phyloP scores from a whole-genome alignment of 1,140 invertebrate genomes.

The Penaeus vannamei region DNA sequence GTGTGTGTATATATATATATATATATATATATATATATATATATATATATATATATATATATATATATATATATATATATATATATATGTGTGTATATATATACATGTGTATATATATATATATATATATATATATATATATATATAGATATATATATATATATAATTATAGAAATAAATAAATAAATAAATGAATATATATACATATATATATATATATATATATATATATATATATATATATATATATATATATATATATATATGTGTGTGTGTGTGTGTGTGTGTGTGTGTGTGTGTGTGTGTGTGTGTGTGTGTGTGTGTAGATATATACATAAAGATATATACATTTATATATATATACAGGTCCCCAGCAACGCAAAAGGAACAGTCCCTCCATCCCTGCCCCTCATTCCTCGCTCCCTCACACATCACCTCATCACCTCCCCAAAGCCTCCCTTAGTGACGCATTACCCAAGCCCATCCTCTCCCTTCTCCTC shows the following conservation, averaged over 20 bases:
- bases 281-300: neutral
- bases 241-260: neutral
- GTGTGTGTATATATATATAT: neutral
- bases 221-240: neutral
- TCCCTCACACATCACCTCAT: too few species aligned
- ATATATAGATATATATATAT: slow-evolving; percentile 13
- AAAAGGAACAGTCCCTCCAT: neutral
- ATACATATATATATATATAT: slow-evolving; percentile 25
- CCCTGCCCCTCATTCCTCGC: too few species aligned
- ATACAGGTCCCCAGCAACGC: neutral
- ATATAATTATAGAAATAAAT: neutral
- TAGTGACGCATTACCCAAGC: too few species aligned
- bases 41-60: slow-evolving; percentile 21
- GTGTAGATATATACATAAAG: neutral
- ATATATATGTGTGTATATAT: neutral
- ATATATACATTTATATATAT: slow-evolving; percentile 13
- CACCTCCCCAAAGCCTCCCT: too few species aligned
- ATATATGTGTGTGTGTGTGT: neutral
- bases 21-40: slow-evolving; percentile 24
- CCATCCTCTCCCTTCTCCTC: too few species aligned
- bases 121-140: slow-evolving; percentile 6
- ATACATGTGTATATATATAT: neutral
- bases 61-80: slow-evolving; percentile 21
- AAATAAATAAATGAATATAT: neutral
- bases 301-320: neutral